Evolutionary conservation across 2,797 vertebrate genomes (phyloP).

Genomic region (Geotrypetes seraphini): DNA sequence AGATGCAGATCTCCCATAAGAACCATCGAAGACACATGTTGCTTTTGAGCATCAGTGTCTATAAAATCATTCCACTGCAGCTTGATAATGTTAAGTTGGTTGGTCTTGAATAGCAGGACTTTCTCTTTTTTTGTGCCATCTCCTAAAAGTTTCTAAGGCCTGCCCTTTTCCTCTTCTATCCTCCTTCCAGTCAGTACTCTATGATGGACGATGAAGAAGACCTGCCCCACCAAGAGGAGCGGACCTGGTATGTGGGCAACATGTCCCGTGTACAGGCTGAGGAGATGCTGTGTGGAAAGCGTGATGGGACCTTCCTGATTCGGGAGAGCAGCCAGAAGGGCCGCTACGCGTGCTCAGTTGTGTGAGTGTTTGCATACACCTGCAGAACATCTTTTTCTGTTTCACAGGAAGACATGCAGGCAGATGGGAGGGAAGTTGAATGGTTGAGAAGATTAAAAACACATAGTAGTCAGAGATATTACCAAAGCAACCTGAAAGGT

Average conservation of each 20-base stretch:
- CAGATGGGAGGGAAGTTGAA: rapidly evolving
- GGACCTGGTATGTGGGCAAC: slow-evolving; percentile 80
- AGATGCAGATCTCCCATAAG: no score
- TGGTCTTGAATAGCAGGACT: no score
- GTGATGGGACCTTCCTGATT: slow-evolving; percentile 83
- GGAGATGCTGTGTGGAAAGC: slow-evolving; percentile 71
- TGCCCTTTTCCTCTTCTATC: not conserved
- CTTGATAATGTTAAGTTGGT: no score
- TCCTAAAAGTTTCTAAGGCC: no score
- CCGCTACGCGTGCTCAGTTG: slow-evolving; percentile 84
- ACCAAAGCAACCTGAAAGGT: no score
- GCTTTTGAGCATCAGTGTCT: no score
- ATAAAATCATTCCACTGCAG: no score
- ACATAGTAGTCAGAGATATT: no score
- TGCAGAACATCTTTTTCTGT: rapidly evolving
- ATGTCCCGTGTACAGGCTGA: slow-evolving; percentile 80
- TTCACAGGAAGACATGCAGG: not conserved
- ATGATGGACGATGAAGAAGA: slow-evolving; percentile 79
- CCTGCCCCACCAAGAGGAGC: slow-evolving; percentile 72
- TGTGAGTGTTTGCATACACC: slow-evolving; percentile 80
- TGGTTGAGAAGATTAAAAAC: no score
- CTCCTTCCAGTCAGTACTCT: slow-evolving; percentile 64
- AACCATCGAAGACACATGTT: no score
- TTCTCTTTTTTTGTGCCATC: no score
- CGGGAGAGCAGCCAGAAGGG: slow-evolving; percentile 84